Evolutionary conservation across 1,140 invertebrate species (phyloP).

Genomic region (Saccostrea glomerata): DNA sequence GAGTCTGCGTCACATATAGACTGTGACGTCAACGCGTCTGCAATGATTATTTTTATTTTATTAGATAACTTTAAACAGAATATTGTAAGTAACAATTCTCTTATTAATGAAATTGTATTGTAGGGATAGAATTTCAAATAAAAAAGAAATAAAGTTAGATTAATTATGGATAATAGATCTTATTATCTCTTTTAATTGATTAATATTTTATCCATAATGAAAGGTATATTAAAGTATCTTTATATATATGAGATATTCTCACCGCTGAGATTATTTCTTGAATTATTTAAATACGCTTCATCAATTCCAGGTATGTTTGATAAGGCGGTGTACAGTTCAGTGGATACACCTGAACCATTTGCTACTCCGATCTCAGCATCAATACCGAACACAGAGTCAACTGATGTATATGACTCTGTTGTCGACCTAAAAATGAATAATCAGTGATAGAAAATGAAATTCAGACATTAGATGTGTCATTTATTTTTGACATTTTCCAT

Average conservation of each 20-base stretch:
- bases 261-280: neutral
- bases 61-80: too few species aligned
- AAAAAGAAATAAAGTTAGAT: too few species aligned
- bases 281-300: neutral
- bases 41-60: neutral
- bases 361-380: neutral
- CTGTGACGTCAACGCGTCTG: neutral
- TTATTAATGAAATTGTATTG: too few species aligned
- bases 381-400: neutral
- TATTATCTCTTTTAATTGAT: too few species aligned
- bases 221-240: neutral
- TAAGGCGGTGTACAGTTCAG: neutral
- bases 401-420: neutral
- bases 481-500: neutral
- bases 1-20: neutral
- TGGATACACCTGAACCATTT: neutral
- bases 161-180: too few species aligned
- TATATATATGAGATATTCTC: neutral
- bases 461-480: neutral
- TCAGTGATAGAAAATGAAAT: neutral
- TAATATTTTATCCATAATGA: neutral
- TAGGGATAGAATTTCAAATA: too few species aligned
- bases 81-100: too few species aligned
- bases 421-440: neutral
- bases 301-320: neutral